Conservation (phyloP, 1,140 invertebrate genomes). For the Bombyx mori region ASM3026992v2 NC_085111.1:6615501-6616000, state of each 20-base stretch:
- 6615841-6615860: slow-evolving; percentile 12
- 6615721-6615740: slow-evolving; percentile 53
- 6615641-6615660: slow-evolving; percentile 66
- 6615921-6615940: too few relatives aligned
- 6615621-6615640: slow-evolving; percentile 58
- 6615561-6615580: slow-evolving; percentile 15
- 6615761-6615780: slow-evolving; percentile 66
- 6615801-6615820: slow-evolving; percentile 55
- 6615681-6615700: slow-evolving; percentile 68
- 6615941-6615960: too few relatives aligned
- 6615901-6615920: too few relatives aligned
- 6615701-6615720: slow-evolving; percentile 68
- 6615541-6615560: slow-evolving; percentile 23
- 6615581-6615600: slow-evolving; percentile 53
- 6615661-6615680: slow-evolving; percentile 65
- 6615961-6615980: too few relatives aligned
- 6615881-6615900: too few relatives aligned
- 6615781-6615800: slow-evolving; percentile 47
- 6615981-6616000: too few relatives aligned
- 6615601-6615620: slow-evolving; percentile 41
- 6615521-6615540: slow-evolving; percentile 2
- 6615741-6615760: slow-evolving; percentile 52
- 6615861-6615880: too few relatives aligned
- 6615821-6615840: slow-evolving; percentile 18
- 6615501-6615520: neutral